Percentiles rank a stretch among this genome's conserved stretches.
These are phyloP conservation scores for Perodicticus potto DNA, from an alignment of 2,797 vertebrate species.

Conservation along the genomic window DNA sequence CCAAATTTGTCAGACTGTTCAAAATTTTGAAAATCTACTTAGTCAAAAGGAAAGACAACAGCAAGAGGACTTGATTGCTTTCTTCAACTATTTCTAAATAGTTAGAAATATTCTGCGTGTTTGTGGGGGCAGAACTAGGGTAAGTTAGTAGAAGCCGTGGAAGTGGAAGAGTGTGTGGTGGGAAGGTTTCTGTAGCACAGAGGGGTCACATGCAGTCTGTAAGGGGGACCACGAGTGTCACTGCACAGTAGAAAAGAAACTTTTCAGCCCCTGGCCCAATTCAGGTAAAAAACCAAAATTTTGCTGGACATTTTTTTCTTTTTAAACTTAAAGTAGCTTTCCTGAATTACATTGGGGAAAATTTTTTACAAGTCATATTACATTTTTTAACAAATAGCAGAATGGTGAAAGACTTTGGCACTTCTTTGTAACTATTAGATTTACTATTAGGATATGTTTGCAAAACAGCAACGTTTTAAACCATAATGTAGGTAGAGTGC, in stretches of 20 bases:
- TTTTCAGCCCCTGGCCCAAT: neutral
- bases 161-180: neutral
- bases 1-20: neutral
- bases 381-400: constrained; percentile 8
- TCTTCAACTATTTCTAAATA: neutral
- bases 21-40: neutral
- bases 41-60: neutral
- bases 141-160: neutral
- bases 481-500: neutral
- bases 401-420: neutral
- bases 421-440: neutral
- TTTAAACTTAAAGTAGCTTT: constrained; percentile 28
- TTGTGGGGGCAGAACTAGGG: neutral
- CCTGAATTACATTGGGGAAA: neutral
- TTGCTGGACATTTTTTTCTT: neutral
- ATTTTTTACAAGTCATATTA: neutral
- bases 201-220: neutral
- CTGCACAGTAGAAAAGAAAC: neutral
- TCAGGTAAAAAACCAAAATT: neutral
- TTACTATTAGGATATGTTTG: neutral
- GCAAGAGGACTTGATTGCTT: neutral
- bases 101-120: neutral
- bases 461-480: neutral
- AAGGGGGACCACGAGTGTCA: neutral
- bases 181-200: neutral